Base-by-base conservation (phyloP, 2,797 vertebrate species). In the Serranus cabrilla region DNA sequence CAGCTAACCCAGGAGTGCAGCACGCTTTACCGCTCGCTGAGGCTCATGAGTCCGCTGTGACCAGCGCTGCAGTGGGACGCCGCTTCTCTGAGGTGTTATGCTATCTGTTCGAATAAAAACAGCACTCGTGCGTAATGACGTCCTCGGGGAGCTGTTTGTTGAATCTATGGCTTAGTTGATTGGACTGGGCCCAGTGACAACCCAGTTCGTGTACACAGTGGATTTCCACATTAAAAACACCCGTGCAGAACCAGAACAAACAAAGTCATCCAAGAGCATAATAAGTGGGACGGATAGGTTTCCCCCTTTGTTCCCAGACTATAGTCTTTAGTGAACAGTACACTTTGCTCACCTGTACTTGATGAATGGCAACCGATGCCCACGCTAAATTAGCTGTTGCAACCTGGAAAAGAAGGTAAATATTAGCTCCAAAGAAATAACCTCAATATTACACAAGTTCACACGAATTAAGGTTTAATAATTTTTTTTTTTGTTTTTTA, bases 341-440 rank as follows among this genome's bases (percentile, higher is more conserved):
- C 46, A 62, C 21, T 80, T 79, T 76, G 73, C 94, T 94, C 93
- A 99, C 98, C 96, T 99, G 98, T 76, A 99, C 97, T 96, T 99
- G 97, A 93, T 99, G 98, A 93, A 99, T 98, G 85, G 98, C 98
- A 91, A 99, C 96, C 14, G 98, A 97, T 54, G 97, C 97, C 98
- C 98, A 99, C 10, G 98, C 97, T 86, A 99, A 95, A 91, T 97
- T 98, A 85, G 98, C 97, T 80, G 97, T 99, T 69, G 98, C 98
- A 92, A 99, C 96, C 98, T 99, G 74, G 54, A 61, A 74, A 80
- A 78, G 13, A 76, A 86, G 58, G 40, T n/a, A 10, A 87, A 60
- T 21, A n/a, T 81, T 51, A 78, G 34, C 54, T 42, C 45, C 12
- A 46, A 68, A 46, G 37, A 23, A 17, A 45, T 56, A 46, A 37